Percentiles rank a stretch among this genome's conserved stretches.
phyloP scores from a whole-genome alignment of 2,113 vertebrate genomes.

The Corythaixoides concolor region DNA sequence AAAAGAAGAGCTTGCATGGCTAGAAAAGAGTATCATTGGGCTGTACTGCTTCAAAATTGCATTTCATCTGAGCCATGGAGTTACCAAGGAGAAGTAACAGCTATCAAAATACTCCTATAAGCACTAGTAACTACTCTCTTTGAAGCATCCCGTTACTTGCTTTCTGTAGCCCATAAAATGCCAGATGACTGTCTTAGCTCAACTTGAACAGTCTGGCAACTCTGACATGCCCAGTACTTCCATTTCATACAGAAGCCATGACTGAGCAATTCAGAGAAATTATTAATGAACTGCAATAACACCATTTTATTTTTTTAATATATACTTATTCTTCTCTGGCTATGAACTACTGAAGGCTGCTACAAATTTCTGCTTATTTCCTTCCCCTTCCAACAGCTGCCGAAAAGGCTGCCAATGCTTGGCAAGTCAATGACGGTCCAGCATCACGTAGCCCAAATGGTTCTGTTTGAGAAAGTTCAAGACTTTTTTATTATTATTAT shows the following conservation, averaged over 20 bases:
- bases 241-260: neutral
- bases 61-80: neutral
- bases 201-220: neutral
- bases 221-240: neutral
- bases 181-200: neutral
- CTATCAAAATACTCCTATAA: neutral
- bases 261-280: neutral
- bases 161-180: neutral
- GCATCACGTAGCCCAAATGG: neutral
- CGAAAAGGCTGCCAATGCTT: neutral
- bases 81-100: neutral
- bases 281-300: neutral
- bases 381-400: neutral
- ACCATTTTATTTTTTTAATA: rapidly evolving
- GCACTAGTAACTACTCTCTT: neutral
- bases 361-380: neutral
- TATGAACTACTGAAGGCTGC: neutral
- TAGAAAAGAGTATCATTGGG: neutral
- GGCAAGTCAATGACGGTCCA: neutral
- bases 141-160: neutral
- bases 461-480: neutral
- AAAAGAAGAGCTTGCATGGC: neutral
- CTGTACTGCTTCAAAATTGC: neutral
- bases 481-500: neutral
- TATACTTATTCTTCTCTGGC: neutral